Base-by-base conservation (phyloP, 2,113 vertebrate genomes). In the Heloderma charlesbogerti region DNA sequence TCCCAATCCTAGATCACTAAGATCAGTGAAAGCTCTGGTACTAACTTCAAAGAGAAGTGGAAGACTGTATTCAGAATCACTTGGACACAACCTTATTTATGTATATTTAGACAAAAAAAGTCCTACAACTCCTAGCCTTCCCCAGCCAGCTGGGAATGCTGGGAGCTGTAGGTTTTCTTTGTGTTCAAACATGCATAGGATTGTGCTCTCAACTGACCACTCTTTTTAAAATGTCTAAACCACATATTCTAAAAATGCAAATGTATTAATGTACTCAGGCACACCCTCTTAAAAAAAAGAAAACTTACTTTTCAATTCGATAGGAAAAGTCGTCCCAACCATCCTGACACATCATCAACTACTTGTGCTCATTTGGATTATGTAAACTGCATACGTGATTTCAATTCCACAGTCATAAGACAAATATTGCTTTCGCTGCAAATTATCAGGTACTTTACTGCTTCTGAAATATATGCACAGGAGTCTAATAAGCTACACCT, bases 221-320 rank as follows among this genome's bases (percentile, higher is more conserved):
- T 81, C 31, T 4, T 87, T 84, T 51, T 29, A 60, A 93, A 54
- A 83, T 81, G 5, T 75, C 20, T 74, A 89, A 75, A 88, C 63
- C 63, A 86, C 75, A 89, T 93, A 67, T 90, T 89, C 25, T 1
- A 48, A 37, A 51, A 85, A 12, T 82, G 87, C 5, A 3, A 93
- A 88, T 15, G 18, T 63, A 90, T 71, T 63, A 15, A 60, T 31
- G 22, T 37, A 67, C 71, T 66, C 22, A n/a, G 57, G 40, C 75
- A 88, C 93, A 78, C 84, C 57, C 2, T 37, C 0, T 0, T 57
- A 40, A 45, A 82, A 34, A 27, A 78, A 75, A 91, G 54, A 80
- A 84, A 66, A 75, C 90, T 94, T 94, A 95, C 91, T 94, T 94
- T 90, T 94, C 87, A 85, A 48, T 29, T 48, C 63, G 51, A 83